Percentiles rank a stretch among this genome's conserved stretches.
phyloP scores from a whole-genome alignment of 2,797 vertebrate genomes.

The Threskiornis aethiopicus region DNA sequence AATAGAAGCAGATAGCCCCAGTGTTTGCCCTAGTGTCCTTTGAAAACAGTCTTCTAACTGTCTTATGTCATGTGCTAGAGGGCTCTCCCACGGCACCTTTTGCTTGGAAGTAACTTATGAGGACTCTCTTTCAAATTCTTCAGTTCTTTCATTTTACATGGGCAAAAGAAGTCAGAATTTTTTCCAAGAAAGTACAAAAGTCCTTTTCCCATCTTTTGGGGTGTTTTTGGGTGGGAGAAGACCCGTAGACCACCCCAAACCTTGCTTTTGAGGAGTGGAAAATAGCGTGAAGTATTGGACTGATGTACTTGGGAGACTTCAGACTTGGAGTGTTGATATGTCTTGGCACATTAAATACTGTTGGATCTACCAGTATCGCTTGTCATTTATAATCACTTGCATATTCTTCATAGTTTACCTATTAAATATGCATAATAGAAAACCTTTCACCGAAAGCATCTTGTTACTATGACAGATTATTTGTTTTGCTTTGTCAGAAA shows the following conservation, averaged over 20 bases:
- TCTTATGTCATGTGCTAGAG: not conserved
- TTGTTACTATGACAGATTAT: slow-evolving; percentile 39
- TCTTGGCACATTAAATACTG: not conserved
- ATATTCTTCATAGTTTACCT: not conserved
- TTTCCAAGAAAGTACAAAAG: not conserved
- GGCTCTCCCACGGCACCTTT: not conserved
- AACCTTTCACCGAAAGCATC: not conserved
- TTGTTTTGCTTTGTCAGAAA: slow-evolving; percentile 81
- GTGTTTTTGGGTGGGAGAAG: not conserved
- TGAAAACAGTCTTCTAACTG: not conserved
- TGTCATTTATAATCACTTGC: not conserved
- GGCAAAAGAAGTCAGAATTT: not conserved
- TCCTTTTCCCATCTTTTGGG: not conserved
- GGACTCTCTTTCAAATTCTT: not conserved
- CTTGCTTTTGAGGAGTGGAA: not conserved
- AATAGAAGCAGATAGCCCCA: not conserved
- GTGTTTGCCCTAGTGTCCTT: not conserved
- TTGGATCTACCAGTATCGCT: not conserved
- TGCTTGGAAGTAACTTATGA: not conserved
- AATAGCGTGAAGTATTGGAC: not conserved
- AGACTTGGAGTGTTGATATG: not conserved
- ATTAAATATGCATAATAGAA: not conserved
- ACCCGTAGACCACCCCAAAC: not conserved
- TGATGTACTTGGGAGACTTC: not conserved
- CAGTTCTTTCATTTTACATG: not conserved